Base-by-base conservation (phyloP, 1,140 invertebrate genomes). In the Diorhabda sublineata region DNA sequence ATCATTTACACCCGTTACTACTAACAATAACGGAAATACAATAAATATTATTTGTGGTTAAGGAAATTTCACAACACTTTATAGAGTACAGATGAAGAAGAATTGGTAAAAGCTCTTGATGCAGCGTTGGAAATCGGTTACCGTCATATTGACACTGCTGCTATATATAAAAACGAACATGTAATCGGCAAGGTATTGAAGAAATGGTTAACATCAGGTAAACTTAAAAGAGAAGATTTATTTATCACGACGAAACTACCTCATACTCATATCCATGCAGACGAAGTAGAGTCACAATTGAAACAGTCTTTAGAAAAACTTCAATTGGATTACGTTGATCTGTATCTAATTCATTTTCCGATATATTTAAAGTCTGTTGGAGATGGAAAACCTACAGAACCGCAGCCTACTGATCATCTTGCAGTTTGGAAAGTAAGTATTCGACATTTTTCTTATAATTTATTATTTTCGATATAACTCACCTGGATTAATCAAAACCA, bases 341-440 rank as follows among this genome's bases (percentile, higher is more conserved):
- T 96, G 66, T 95, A 94, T 79, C 81, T 95, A 6, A 85, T 95
- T 67, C 93, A 96, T 73, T 87, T 88, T 45, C 93, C 94, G 0
- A 90, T 92, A 78, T 86, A 85, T 2, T 87, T 89, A 61, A 77
- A 83, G 69, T 84, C 85, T 71, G 73, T 86, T 45, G 75, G 71
- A 75, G 42, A 76, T 68, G 47, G 47, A 52, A 52, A 52, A 52
- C 72, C 81, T 69, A 70, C 78, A 76, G 71, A 41, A 43, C 85
- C 72, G 41, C 61, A 60, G 8, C 76, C 84, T 67, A 52, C 90
- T 5, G 85, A 91, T 81, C 89, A 90, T 79, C 79, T 88, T 58
- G 84, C 82, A 43, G 85, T 88, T 62, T 93, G 91, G 91, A 89
- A 89, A 84, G 90, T 90, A 79, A 41, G 26, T 7, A 41, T 42